Conservation (phyloP, 2,888 invertebrate species). For the Apodemia duryi region DNA sequence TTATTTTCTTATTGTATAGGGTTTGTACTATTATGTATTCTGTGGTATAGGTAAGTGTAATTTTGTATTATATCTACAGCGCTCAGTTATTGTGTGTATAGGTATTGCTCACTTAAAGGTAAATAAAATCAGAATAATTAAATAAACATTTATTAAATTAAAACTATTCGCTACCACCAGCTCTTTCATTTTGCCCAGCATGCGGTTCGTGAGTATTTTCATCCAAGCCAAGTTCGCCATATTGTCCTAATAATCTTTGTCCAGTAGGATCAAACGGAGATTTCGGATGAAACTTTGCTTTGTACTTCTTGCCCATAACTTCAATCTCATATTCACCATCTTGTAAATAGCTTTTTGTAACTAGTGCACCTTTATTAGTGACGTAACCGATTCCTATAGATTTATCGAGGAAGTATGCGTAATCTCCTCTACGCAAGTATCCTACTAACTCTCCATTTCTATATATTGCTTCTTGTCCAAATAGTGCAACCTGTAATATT, state of each 20-base stretch:
- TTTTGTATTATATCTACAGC: too few relatives aligned
- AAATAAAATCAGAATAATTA: background rate
- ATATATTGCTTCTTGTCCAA: slow-evolving; percentile 92
- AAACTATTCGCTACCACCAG: slow-evolving; percentile 67
- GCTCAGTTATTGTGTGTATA: too few relatives aligned
- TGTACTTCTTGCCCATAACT: slow-evolving; percentile 85
- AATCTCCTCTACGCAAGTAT: slow-evolving; percentile 89
- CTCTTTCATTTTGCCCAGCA: slow-evolving; percentile 67
- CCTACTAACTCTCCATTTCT: slow-evolving; percentile 88
- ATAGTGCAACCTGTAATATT: slow-evolving; percentile 81
- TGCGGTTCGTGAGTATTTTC: slow-evolving; percentile 68
- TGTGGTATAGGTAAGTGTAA: slow-evolving; percentile 38
- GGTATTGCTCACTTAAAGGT: too few relatives aligned
- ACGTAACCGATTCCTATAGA: slow-evolving; percentile 81
- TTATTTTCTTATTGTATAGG: too few relatives aligned
- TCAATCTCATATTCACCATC: slow-evolving; percentile 89
- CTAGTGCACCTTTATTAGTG: slow-evolving; percentile 74
- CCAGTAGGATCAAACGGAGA: slow-evolving; percentile 92
- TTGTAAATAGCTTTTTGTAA: slow-evolving; percentile 83
- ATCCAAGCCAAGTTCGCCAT: slow-evolving; percentile 66
- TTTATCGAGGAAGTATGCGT: slow-evolving; percentile 79
- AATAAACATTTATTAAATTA: slow-evolving; percentile 23
- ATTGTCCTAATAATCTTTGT: slow-evolving; percentile 85
- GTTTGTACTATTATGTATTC: too few relatives aligned
- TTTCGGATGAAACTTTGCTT: slow-evolving; percentile 83